Evolutionary conservation across 2,888 invertebrate species (phyloP), one percentile per base, ranked within the genome.

Genomic region (Himalopsyche japonica): DNA sequence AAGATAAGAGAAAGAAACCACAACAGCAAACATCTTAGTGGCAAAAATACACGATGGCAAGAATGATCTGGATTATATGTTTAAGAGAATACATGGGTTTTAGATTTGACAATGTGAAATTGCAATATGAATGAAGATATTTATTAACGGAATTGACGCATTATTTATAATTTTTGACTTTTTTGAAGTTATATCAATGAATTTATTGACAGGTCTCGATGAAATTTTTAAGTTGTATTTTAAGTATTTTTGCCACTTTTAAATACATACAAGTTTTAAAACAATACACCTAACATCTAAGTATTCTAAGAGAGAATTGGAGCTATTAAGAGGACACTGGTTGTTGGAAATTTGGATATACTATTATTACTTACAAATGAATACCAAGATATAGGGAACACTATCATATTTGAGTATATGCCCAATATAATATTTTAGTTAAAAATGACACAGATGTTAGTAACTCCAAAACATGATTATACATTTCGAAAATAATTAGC

Each of bases 1-100:
- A 84, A 84, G 80, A 86, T 86, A 82, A 85, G 77, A 81, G 78
- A 84, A 83, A 80, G 70, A 82, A 86, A 84, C 76, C 79, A 84
- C 86, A 30, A 84, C 86, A 86, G 84, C 84, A 32, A 84, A 86
- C 80, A 82, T 78, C 80, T 80, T 64, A 48, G 84, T 84, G 84
- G 81, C 84, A 84, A 86, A 84, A 84, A 84, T 83, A 86, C 86
- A 34, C 57, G 4, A 24, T 47, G 37, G 48, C 20, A 32, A 43
- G 43, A 43, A 43, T 4, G n/a, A 43, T 43, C 43, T 43, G n/a
- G n/a, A n/a, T n/a, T n/a, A n/a, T n/a, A n/a, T n/a, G n/a, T n/a
- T n/a, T n/a, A n/a, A n/a, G n/a, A n/a, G 43, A 43, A 15, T 43
- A 0, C 43, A 43, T 15, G 43, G 43, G 12, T 43, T 15, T 43